Evolutionary conservation across 2,888 invertebrate species (phyloP).

Genomic region (Endotricha flammealis): DNA sequence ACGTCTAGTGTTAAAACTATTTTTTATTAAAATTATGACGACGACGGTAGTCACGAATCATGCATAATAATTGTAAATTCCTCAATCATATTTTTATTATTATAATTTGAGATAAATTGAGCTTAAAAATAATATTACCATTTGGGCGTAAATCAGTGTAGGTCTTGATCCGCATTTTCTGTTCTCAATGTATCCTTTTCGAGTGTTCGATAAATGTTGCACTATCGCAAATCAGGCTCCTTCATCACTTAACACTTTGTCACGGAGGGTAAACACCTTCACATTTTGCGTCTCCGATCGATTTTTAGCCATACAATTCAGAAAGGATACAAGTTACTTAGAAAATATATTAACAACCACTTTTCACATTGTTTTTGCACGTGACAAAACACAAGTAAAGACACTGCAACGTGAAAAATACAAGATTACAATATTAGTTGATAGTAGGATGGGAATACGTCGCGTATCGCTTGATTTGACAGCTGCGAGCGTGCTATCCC

Average conservation of each 20-base stretch:
- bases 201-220: constrained; percentile 59
- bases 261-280: constrained; percentile 56
- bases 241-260: constrained; percentile 68
- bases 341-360: constrained; percentile 77
- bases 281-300: constrained; percentile 63
- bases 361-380: constrained; percentile 78
- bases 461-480: constrained; percentile 70
- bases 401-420: constrained; percentile 61
- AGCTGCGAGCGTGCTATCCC: constrained; percentile 73
- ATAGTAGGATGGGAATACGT: constrained; percentile 26
- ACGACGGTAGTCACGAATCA: too few relatives aligned
- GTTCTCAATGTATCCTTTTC: constrained; percentile 76
- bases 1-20: too few relatives aligned
- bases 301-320: constrained; percentile 47
- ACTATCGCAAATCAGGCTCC: constrained; percentile 54
- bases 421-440: constrained; percentile 33
- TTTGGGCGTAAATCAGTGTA: constrained; percentile 71
- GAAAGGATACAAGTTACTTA: constrained; percentile 75
- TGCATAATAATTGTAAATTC: too few relatives aligned
- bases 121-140: constrained; percentile 52
- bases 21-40: too few relatives aligned
- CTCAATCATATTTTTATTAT: too few relatives aligned
- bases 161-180: constrained; percentile 76
- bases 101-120: background rate
- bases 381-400: constrained; percentile 77